Percentiles rank a stretch among this genome's conserved stretches.
phyloP scores from a whole-genome alignment of 2,888 invertebrate species.

The Podotricha telesiphe region DNA sequence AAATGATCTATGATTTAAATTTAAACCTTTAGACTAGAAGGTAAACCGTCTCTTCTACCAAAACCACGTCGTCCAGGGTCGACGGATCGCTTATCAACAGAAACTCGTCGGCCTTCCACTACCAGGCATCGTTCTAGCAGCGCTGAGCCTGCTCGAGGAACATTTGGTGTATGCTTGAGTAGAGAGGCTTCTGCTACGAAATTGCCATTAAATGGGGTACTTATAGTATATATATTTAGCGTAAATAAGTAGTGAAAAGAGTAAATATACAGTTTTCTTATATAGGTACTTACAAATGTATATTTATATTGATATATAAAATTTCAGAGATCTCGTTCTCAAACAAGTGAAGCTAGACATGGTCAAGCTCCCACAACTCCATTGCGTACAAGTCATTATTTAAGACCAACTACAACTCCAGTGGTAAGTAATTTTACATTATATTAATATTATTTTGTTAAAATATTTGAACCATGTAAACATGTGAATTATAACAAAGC shows the following conservation, averaged over 20 bases:
- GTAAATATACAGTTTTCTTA: background rate
- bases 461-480: too few relatives aligned
- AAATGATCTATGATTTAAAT: background rate
- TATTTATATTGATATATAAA: too few relatives aligned
- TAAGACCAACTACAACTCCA: conserved; percentile 64
- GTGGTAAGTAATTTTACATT: conserved; percentile 51
- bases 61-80: conserved; percentile 68
- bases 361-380: conserved; percentile 64
- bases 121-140: conserved; percentile 68
- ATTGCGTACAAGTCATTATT: conserved; percentile 58
- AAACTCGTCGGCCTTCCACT: conserved; percentile 64
- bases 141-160: conserved; percentile 65
- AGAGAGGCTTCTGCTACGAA: conserved; percentile 73
- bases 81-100: conserved; percentile 67
- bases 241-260: too few relatives aligned
- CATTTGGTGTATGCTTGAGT: conserved; percentile 62
- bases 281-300: too few relatives aligned
- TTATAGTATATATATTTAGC: too few relatives aligned
- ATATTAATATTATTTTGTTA: too few relatives aligned
- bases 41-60: conserved; percentile 69
- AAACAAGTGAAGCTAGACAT: conserved; percentile 62
- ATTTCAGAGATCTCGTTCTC: conserved; percentile 68
- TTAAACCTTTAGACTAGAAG: conserved; percentile 62
- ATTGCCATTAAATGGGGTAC: conserved; percentile 60
- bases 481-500: too few relatives aligned